These are phyloP conservation scores for Phallusia fumigata DNA, from an alignment of 23 tunicate genomes.

Conservation along the genomic window DNA sequence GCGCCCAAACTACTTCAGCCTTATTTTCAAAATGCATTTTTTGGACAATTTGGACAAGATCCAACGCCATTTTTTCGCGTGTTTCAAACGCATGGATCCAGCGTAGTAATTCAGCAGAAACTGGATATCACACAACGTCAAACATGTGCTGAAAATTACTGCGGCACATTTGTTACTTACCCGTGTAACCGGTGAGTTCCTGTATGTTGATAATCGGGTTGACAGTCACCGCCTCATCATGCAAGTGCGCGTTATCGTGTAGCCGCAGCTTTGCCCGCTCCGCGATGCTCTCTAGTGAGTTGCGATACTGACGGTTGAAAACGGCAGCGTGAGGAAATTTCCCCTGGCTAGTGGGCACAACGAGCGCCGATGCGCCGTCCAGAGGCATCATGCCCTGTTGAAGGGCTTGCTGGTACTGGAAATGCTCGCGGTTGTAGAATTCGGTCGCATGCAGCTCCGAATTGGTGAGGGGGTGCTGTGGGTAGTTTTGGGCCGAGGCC, in stretches of 20 bases:
- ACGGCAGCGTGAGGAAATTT: not conserved
- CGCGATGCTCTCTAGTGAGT: not conserved
- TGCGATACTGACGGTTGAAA: conserved; percentile 8
- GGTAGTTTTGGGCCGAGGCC: not conserved
- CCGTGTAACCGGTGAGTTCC: conserved; percentile 89
- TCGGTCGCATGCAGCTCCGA: not conserved
- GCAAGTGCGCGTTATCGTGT: not conserved
- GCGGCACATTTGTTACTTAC: conserved; percentile 12
- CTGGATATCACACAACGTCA: too few relatives aligned
- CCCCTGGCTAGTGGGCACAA: not conserved
- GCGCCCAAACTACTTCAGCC: too few relatives aligned
- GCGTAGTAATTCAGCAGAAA: too few relatives aligned
- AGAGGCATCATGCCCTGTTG: not conserved
- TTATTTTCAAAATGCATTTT: too few relatives aligned
- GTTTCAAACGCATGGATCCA: too few relatives aligned
- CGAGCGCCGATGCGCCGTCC: not conserved
- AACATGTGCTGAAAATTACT: too few relatives aligned
- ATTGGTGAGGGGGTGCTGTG: not conserved
- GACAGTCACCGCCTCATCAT: conserved; percentile 29
- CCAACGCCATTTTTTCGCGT: too few relatives aligned
- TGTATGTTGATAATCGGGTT: conserved; percentile 78
- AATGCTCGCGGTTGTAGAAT: conserved; percentile 9
- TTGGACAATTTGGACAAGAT: too few relatives aligned
- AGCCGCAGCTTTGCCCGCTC: not conserved
- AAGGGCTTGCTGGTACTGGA: not conserved